Conservation (phyloP, 2,797 vertebrate genomes). For the Coilia nasus region DNA sequence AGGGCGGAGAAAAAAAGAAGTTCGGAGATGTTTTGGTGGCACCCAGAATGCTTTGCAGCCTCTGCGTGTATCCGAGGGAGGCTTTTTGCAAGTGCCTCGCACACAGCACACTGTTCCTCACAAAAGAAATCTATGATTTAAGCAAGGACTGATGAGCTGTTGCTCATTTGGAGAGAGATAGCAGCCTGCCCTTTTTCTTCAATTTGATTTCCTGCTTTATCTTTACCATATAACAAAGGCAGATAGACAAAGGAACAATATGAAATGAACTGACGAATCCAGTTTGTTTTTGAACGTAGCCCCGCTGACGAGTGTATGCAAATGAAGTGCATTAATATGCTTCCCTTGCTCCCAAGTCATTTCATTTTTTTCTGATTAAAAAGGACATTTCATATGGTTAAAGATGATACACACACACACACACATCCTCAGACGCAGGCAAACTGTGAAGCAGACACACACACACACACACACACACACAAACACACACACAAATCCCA, state of each 20-base stretch:
- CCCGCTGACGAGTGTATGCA: conserved; percentile 82
- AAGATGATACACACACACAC: conserved; percentile 66
- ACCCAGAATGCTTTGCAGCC: conserved; percentile 60
- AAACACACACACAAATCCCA: conserved; percentile 36
- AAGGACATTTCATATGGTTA: conserved; percentile 79
- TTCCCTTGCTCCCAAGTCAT: conserved; percentile 79
- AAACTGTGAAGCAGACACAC: conserved; percentile 10
- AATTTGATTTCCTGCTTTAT: conserved; percentile 83
- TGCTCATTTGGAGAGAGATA: conserved; percentile 83
- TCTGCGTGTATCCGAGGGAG: conserved; percentile 67
- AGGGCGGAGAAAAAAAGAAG: conserved; percentile 51
- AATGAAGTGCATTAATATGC: conserved; percentile 84
- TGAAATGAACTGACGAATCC: conserved; percentile 83
- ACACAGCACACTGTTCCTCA: conserved; percentile 68
- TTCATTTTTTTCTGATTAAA: conserved; percentile 82
- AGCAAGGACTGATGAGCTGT: conserved; percentile 81
- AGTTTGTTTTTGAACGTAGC: conserved; percentile 78
- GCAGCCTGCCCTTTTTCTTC: conserved; percentile 82
- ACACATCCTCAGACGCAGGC: conserved; percentile 9
- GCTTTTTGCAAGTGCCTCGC: conserved; percentile 68
- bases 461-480: conserved; percentile 36
- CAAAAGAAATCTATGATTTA: conserved; percentile 83
- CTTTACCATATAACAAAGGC: conserved; percentile 84
- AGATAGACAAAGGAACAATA: conserved; percentile 83
- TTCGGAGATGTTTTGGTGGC: conserved; percentile 63